Evolutionary conservation across 2,113 vertebrate genomes (phyloP), one percentile per base, ranked within the genome.

Genomic region (Picathartes gymnocephalus): DNA sequence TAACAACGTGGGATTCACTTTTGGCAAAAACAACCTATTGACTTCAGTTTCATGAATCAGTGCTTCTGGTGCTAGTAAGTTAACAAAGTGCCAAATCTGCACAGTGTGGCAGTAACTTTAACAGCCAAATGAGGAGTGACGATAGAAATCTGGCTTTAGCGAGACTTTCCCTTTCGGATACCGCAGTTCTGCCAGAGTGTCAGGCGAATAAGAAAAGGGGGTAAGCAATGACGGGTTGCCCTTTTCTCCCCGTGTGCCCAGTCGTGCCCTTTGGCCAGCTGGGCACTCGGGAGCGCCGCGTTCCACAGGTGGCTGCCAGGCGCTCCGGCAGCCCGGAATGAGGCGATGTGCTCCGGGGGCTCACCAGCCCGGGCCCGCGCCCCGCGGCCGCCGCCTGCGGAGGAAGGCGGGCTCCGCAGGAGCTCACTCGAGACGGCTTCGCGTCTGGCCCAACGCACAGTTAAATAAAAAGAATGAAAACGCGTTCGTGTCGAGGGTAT

Each of bases 1-100:
- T 60, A 58, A 56, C 45, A 91, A 60, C 2, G 3, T 71, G 37
- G 84, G 84, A 93, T 86, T 92, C 8, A 0, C 64, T 86, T 85
- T 85, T 95, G 81, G 89, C 82, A 89, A 82, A 94, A 95, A 64
- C 82, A 92, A 74, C 62, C 64, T 54, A n/a, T 90, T 84, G 85
- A 78, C 83, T 84, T 92, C 39, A 83, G 28, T 86, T 86, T 72
- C 19, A 54, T 65, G 90, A 91, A 60, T 88, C 78, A 53, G 48
- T 81, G 61, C 71, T 96, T 86, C 61, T 86, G 89, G 65, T 90
- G 57, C 39, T 35, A 77, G 40, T 64, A 78, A 70, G 58, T 72
- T 84, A 76, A 66, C 66, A 72, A 62, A 76, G 61, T 33, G 79
- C 81, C 91, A 51, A 21, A 78, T 51, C n/a, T 12, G 25, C 61